These are phyloP conservation scores for Tricholauxania praeusta DNA, from an alignment of 2,888 invertebrate species.

Conservation along the genomic window DNA sequence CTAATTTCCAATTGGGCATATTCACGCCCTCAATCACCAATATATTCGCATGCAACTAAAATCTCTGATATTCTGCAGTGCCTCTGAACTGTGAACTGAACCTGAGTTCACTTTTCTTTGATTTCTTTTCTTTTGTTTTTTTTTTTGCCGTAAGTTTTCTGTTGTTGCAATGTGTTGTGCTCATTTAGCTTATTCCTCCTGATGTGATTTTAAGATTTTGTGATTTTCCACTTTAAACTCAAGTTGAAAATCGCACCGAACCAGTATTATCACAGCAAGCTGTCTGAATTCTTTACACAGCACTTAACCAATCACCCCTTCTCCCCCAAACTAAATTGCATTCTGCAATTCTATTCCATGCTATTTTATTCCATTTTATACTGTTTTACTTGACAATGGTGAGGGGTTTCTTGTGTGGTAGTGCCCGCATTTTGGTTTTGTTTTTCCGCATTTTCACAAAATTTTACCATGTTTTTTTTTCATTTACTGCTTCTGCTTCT, in stretches of 20 bases:
- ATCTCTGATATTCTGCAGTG: conserved; percentile 32
- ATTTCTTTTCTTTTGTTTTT: neutral
- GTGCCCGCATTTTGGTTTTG: conserved; percentile 47
- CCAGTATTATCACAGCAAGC: conserved; percentile 47
- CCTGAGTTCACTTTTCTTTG: neutral
- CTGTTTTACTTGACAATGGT: neutral
- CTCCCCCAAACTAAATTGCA: neutral
- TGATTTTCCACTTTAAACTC: conserved; percentile 49
- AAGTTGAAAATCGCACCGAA: conserved; percentile 47
- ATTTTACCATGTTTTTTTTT: neutral
- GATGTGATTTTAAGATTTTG: conserved; percentile 48
- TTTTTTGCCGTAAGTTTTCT: neutral
- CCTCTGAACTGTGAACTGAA: neutral
- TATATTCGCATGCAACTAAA: conserved; percentile 37
- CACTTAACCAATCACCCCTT: neutral
- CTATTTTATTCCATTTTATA: conserved; percentile 33
- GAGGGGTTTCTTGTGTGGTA: conserved; percentile 21
- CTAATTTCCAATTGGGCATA: neutral
- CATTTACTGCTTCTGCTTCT: neutral
- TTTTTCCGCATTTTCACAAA: conserved; percentile 44
- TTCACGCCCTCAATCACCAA: neutral
- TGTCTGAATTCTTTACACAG: conserved; percentile 20
- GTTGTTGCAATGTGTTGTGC: neutral
- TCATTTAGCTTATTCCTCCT: conserved; percentile 7
- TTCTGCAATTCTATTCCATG: conserved; percentile 15